Percentiles rank a stretch among this genome's conserved stretches.
phyloP scores from a whole-genome alignment of 2,113 vertebrate genomes.

The Otocyon megalotis region DNA sequence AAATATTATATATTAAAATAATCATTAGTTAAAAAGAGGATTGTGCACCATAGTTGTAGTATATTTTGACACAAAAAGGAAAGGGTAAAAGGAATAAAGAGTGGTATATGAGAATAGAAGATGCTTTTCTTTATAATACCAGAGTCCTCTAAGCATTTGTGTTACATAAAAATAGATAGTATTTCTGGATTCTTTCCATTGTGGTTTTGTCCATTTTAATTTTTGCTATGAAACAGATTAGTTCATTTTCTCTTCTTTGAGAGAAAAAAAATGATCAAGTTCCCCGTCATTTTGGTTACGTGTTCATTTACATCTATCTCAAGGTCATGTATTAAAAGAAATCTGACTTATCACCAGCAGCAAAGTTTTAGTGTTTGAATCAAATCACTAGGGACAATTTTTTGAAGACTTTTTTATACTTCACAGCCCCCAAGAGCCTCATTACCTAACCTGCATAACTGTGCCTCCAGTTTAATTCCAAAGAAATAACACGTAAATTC shows the following conservation, averaged over 20 bases:
- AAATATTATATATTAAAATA: slow-evolving; percentile 16
- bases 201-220: slow-evolving; percentile 3
- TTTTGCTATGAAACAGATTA: slow-evolving; percentile 44
- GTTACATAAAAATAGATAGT: neutral
- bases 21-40: neutral
- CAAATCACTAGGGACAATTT: slow-evolving; percentile 51
- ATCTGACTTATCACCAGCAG: slow-evolving; percentile 30
- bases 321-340: slow-evolving; percentile 39
- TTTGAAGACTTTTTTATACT: slow-evolving; percentile 67
- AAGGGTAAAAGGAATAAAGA: neutral
- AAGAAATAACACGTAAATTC: slow-evolving; percentile 73
- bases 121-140: neutral
- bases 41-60: neutral
- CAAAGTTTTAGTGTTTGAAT: slow-evolving; percentile 67
- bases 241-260: slow-evolving; percentile 48
- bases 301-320: slow-evolving; percentile 50
- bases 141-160: neutral
- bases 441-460: slow-evolving; percentile 67
- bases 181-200: neutral
- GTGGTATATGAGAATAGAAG: neutral
- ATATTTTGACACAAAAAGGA: neutral
- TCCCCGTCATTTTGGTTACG: slow-evolving; percentile 11
- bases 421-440: slow-evolving; percentile 59
- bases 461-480: slow-evolving; percentile 76
- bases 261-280: slow-evolving; percentile 47